Conservation (phyloP, 2,113 vertebrate species). For the Myotis yumanensis region DNA sequence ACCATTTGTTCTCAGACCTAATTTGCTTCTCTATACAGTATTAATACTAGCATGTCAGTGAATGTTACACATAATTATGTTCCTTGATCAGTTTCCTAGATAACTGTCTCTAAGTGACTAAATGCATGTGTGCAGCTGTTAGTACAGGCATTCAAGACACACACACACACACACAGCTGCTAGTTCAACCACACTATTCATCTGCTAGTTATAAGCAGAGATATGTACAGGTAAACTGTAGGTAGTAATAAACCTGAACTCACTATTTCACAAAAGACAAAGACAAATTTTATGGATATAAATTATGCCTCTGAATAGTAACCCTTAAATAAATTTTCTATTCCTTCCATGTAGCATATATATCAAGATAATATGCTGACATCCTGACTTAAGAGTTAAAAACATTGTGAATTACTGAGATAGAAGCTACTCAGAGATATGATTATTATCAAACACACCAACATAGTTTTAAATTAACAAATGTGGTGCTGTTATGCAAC, state of each 20-base stretch:
- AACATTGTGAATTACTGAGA: background rate
- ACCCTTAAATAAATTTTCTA: background rate
- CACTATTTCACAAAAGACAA: background rate
- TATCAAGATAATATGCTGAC: background rate
- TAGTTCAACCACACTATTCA: background rate
- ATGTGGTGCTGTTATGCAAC: background rate
- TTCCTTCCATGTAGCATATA: background rate
- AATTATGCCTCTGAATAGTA: background rate
- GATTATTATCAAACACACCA: background rate
- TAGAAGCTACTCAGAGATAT: background rate
- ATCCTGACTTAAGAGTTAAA: background rate
- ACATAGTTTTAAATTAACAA: background rate
- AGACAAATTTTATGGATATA: background rate
- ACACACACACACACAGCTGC: background rate
- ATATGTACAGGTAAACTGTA: background rate
- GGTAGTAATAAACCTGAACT: background rate
- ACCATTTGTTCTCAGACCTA: background rate
- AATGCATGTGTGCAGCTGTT: slow-evolving; percentile 23
- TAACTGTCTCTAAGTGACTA: background rate
- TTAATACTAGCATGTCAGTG: background rate
- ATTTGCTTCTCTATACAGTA: background rate
- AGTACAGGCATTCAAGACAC: background rate
- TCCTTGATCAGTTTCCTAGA: background rate
- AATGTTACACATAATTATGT: background rate
- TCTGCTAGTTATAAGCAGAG: background rate